Conservation (phyloP, 2,113 vertebrate species). For the Mustelus asterias region DNA sequence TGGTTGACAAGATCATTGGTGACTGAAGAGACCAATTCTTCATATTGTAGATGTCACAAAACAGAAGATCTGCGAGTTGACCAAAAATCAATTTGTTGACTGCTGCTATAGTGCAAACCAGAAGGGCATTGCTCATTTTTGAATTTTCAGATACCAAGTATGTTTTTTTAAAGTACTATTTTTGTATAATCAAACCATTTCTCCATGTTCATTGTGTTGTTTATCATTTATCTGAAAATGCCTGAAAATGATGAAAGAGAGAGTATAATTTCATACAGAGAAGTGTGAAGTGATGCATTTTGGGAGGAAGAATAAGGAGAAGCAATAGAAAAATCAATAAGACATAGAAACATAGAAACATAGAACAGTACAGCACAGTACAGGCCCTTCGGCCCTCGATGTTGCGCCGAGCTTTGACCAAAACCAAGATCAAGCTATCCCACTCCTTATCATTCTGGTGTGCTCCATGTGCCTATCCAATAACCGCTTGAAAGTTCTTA, state of each 20-base stretch:
- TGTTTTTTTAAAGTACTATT: slow-evolving; percentile 1
- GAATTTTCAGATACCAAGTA: slow-evolving; percentile 92
- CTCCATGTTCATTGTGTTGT: not conserved
- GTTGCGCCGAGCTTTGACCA: too few relatives aligned
- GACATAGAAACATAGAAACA: too few relatives aligned
- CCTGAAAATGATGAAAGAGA: not conserved
- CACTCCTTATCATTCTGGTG: too few relatives aligned
- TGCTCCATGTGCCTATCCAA: too few relatives aligned
- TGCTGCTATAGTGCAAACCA: slow-evolving; percentile 96
- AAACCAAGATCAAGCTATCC: too few relatives aligned
- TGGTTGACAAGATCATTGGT: too few relatives aligned
- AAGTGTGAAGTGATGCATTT: not conserved
- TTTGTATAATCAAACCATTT: not conserved
- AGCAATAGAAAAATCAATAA: too few relatives aligned
- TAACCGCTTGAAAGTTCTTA: too few relatives aligned
- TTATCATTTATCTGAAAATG: not conserved
- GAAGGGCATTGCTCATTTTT: slow-evolving; percentile 88
- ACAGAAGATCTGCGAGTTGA: slow-evolving; percentile 92
- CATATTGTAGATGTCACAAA: slow-evolving; percentile 89
- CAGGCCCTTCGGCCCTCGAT: too few relatives aligned
- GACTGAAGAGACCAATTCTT: not conserved
- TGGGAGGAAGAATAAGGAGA: not conserved
- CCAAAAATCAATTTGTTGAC: slow-evolving; percentile 94
- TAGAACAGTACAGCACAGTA: too few relatives aligned
- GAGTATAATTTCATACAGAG: not conserved